Base-by-base conservation (phyloP, 1,140 invertebrate genomes). In the Eurosta solidaginis region DNA sequence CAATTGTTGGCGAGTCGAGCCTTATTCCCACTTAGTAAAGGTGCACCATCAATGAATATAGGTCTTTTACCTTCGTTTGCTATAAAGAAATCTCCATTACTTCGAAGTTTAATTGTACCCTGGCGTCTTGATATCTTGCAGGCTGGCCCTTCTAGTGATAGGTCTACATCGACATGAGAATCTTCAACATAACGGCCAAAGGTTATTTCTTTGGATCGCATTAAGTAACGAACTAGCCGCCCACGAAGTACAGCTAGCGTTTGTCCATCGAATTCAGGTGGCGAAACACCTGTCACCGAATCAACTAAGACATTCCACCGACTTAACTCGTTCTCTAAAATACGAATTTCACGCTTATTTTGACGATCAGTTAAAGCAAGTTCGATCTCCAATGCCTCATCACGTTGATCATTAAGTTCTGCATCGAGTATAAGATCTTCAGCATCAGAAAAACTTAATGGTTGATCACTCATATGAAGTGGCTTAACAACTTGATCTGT, bases 241-340 rank as follows among this genome's bases (percentile, higher is more conserved):
- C 98, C 98, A 45, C 96, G 90, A n/a, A 99, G 89, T 68, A 98
- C 95, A 0, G 96, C 97, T 52, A 98, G 90, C 0, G 97, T 98
- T 88, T 97, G 95, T 87, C 94, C 95, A 87, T 98, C 97, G 86
- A 96, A 93, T 82, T 96, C 94, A 3, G 92, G 92, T 44, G 92
- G 92, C 82, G 93, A 94, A 6, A 92, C 91, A 4, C 95, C 96
- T 44, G 94, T 93, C 1, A 97, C 94, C 79, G 93, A 94, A 83
- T 98, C 96, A 12, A 98, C 96, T 45, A 98, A 86, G n/a, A 97
- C 95, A 87, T 97, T 96, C 96, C 96, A 98, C 79, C 95, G 92
- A 1, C 93, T 91, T 59, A 97, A 85, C 86, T 98, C 96, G 82
- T 94, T 96, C 89, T 99, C 97, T 59, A 98, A 87, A 36, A 94